Evolutionary conservation across 2,113 vertebrate species (phyloP).

Genomic region (Elachura formosa): DNA sequence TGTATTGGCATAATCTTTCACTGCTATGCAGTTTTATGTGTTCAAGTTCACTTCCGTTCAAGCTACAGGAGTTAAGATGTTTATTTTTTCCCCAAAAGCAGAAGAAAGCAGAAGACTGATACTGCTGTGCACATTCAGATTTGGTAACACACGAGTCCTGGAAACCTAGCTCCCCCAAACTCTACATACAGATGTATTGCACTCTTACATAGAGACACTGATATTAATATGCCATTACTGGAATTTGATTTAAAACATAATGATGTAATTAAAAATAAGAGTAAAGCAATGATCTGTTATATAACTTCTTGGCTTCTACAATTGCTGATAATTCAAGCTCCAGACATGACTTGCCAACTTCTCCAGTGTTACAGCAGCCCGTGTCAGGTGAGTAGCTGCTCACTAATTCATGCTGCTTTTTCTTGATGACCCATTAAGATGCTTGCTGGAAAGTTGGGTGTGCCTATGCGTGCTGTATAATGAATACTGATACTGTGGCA

Average conservation of each 20-base stretch:
- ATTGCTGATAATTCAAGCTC: neutral
- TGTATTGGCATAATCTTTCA: neutral
- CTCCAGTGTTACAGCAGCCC: neutral
- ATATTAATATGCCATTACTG: neutral
- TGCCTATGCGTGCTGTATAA: no score
- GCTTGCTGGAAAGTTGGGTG: neutral
- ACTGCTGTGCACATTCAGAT: neutral
- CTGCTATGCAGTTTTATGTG: neutral
- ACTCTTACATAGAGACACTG: neutral
- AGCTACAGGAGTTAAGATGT: neutral
- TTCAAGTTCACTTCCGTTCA: neutral
- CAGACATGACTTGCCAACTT: neutral
- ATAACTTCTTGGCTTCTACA: neutral
- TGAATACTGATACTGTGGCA: no score
- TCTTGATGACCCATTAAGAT: neutral
- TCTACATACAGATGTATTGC: neutral
- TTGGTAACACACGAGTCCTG: neutral
- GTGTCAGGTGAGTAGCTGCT: neutral
- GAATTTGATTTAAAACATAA: neutral
- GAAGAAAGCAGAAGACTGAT: neutral
- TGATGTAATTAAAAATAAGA: neutral
- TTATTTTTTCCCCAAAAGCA: neutral
- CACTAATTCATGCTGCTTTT: neutral
- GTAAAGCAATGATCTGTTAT: neutral
- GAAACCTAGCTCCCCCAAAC: neutral